Percentiles rank a stretch among this genome's conserved stretches.
phyloP scores from a whole-genome alignment of 2,113 vertebrate genomes.

The Notarius lentiginosus region DNA sequence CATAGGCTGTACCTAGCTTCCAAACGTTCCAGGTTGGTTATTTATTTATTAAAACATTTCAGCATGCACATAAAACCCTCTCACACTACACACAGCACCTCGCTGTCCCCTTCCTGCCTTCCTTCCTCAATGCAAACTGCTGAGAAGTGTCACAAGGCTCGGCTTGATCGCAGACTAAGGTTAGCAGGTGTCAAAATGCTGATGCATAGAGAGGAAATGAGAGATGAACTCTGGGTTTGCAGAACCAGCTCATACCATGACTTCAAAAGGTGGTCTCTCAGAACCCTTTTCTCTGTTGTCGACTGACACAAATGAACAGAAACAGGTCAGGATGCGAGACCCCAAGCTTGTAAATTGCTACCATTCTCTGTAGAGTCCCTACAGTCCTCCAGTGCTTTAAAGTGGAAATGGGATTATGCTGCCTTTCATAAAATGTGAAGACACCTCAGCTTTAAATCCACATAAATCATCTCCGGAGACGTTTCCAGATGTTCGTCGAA shows the following conservation, averaged over 20 bases:
- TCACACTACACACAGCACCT: neutral
- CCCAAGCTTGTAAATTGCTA: conserved; percentile 55
- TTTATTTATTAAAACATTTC: neutral
- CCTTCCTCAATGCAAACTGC: conserved; percentile 32
- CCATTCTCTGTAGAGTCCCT: conserved; percentile 45
- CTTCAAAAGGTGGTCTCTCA: conserved; percentile 53
- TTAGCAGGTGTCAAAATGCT: conserved; percentile 43
- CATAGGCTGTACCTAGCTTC: neutral
- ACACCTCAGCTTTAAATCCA: conserved; percentile 29
- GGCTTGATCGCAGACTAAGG: conserved; percentile 58
- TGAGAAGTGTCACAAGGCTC: conserved; percentile 27
- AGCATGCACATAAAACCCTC: neutral
- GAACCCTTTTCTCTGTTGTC: conserved; percentile 25
- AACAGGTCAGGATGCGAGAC: conserved; percentile 56
- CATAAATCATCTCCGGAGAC: conserved; percentile 18
- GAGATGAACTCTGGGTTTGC: conserved; percentile 54
- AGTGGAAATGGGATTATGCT: conserved; percentile 24
- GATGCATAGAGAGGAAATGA: conserved; percentile 56
- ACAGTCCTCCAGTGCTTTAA: conserved; percentile 24
- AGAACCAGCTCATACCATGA: conserved; percentile 47
- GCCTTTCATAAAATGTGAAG: conserved; percentile 33
- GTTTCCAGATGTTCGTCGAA: conserved; percentile 18
- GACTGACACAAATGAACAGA: conserved; percentile 54
- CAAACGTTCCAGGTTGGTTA: neutral
- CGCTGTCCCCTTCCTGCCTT: conserved; percentile 21